Percentiles rank a stretch among this genome's conserved stretches.
Evolutionary conservation across 2,888 invertebrate genomes (phyloP).

Genomic region (Gnatocerus cornutus): DNA sequence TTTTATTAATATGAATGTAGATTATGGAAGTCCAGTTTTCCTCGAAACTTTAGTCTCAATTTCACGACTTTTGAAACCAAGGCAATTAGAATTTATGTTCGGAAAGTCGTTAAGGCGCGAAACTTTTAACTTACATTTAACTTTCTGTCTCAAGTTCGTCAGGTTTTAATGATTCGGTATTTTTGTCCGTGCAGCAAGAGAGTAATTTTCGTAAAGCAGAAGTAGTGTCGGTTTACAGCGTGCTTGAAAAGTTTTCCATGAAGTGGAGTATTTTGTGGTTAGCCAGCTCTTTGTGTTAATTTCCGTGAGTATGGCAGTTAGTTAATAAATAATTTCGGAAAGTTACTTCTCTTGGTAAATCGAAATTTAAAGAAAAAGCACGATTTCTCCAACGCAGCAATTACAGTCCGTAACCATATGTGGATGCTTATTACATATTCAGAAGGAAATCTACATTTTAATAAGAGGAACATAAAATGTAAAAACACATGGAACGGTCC

Average conservation of each 20-base stretch:
- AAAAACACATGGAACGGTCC: conserved; percentile 47
- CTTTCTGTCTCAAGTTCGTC: background rate
- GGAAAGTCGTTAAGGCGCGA: conserved; percentile 29
- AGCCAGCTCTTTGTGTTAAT: conserved; percentile 36
- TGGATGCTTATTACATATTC: conserved; percentile 50
- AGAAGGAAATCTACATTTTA: conserved; percentile 55
- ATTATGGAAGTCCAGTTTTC: background rate
- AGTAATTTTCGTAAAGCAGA: conserved; percentile 6
- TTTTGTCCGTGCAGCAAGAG: conserved; percentile 13
- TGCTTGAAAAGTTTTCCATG: conserved; percentile 26
- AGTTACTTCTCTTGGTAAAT: conserved; percentile 14
- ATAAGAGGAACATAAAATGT: conserved; percentile 54
- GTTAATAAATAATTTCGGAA: conserved; percentile 41
- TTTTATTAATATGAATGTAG: background rate
- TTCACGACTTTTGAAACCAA: conserved; percentile 12
- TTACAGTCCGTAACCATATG: conserved; percentile 41
- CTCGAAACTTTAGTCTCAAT: conserved; percentile 9
- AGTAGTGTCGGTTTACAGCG: conserved; percentile 19
- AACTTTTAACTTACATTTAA: conserved; percentile 12
- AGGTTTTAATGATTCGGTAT: background rate
- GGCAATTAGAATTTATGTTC: conserved; percentile 24
- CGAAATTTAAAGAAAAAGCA: background rate
- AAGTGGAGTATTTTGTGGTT: conserved; percentile 32
- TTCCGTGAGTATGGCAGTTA: conserved; percentile 15
- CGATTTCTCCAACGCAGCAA: conserved; percentile 33